Base-by-base conservation (phyloP, 2,797 vertebrate genomes). In the Mus caroli region DNA sequence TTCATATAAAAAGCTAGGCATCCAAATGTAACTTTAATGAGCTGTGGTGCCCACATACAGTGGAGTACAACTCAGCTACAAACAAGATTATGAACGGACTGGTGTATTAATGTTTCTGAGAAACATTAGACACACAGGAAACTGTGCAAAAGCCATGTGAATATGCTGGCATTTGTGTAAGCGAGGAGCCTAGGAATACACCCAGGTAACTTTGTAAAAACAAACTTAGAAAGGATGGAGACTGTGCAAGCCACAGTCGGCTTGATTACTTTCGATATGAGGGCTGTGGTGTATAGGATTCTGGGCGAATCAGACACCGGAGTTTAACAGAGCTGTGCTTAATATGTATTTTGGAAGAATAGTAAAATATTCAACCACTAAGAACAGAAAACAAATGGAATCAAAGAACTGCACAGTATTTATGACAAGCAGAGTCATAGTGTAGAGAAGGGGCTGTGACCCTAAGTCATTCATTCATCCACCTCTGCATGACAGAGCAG, bases 31-130 rank as follows among this genome's bases (percentile, higher is more conserved):
- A 28, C 4, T 43, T 20, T 34, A 54, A 2, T n/a, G 34, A 56
- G 19, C 1, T 1, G 1, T 24, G 14, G 20, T 13, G 20, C 1
- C 6, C 34, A 1, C 2, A 6, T 3, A 2, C 0, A 1, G 19
- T 40, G 34, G 43, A 85, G 28, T 46, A 54, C 22, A 69, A 14
- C 40, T 10, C 15, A 62, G 17, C 58, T 84, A 0, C 52, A 14
- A 31, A 71, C 62, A 58, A 34, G 54, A 56, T n/a, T 28, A 1
- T 26, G n/a, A 43, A 8, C 6, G 14, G 50, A 46, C 17, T 20
- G 40, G 26, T 26, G 0, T 28, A 26, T 22, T 60, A 4, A 40
- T 22, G 22, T 37, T 80, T 64, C n/a, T 11, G 34, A 24, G 56
- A 73, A 34, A 46, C 24, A 50, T 20, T 46, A 50, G 17, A 56